Evolutionary conservation across 2,113 vertebrate species (phyloP).

Genomic region (Dunckerocampus dactyliophorus): DNA sequence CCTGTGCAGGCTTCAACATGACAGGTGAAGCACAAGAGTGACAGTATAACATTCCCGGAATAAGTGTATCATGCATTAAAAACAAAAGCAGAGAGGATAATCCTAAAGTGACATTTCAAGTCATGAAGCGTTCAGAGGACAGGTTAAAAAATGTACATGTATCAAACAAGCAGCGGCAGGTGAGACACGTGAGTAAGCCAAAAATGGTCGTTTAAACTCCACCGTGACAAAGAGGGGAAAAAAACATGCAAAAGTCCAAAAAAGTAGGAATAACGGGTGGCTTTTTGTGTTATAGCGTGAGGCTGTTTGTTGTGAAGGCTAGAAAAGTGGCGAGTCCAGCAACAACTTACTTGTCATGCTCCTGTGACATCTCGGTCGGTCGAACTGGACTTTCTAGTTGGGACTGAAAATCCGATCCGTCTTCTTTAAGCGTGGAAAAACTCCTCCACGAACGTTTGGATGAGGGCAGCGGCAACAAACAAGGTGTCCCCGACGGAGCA

Average conservation of each 20-base stretch:
- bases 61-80: constrained; percentile 13
- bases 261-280: constrained; percentile 1
- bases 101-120: constrained; percentile 8
- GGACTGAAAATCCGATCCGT: constrained; percentile 86
- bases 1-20: constrained; percentile 73
- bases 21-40: constrained; percentile 64
- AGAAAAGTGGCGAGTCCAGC: constrained; percentile 47
- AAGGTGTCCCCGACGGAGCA: constrained; percentile 68
- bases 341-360: constrained; percentile 96
- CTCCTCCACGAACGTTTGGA: constrained; percentile 63
- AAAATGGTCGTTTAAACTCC: constrained; percentile 13
- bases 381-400: constrained; percentile 97
- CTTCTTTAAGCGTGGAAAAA: constrained; percentile 71
- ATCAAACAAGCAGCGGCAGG: constrained; percentile 15
- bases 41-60: constrained; percentile 33
- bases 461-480: constrained; percentile 75
- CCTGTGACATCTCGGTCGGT: constrained; percentile 95
- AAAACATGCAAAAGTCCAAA: neutral
- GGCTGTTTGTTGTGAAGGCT: constrained; percentile 31
- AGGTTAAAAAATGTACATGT: neutral
- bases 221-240: neutral
- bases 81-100: neutral
- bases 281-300: constrained; percentile 20
- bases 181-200: constrained; percentile 6
- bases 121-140: neutral